Percentiles rank a stretch among this genome's conserved stretches.
Conservation (phyloP, 1,140 invertebrate genomes). For the Centruroides sculpturatus region DNA sequence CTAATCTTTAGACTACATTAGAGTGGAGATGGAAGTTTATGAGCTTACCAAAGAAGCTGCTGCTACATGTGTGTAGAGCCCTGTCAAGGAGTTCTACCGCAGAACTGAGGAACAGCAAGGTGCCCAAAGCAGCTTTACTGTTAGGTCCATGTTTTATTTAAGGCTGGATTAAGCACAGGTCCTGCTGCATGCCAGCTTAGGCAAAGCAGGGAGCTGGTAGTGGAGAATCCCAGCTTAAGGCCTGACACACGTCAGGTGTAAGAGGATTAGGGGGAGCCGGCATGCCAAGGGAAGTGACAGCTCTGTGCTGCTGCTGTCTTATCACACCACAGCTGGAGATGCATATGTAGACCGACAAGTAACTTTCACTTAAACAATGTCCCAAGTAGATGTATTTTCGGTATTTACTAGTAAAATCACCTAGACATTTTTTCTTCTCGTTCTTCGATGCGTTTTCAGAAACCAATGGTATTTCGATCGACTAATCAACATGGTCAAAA, state of each 20-base stretch:
- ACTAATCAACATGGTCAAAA: too few relatives aligned
- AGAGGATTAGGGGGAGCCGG: slow-evolving; percentile 11
- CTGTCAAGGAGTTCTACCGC: not conserved
- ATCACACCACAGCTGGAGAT: too few relatives aligned
- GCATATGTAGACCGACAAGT: too few relatives aligned
- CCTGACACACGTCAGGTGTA: slow-evolving; percentile 14
- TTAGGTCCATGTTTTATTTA: slow-evolving; percentile 16
- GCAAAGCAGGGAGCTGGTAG: slow-evolving; percentile 10
- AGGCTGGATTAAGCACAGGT: slow-evolving; percentile 11
- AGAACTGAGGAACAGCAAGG: slow-evolving; percentile 3
- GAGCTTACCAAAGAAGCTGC: too few relatives aligned
- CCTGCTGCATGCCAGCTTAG: slow-evolving; percentile 7
- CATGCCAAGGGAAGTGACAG: too few relatives aligned
- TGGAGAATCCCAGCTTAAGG: slow-evolving; percentile 3
- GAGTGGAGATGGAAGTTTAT: slow-evolving; percentile 10
- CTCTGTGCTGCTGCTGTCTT: too few relatives aligned
- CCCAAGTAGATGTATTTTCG: too few relatives aligned
- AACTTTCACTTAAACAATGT: too few relatives aligned
- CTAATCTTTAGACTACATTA: slow-evolving; percentile 15
- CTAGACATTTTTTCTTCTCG: too few relatives aligned
- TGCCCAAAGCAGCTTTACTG: slow-evolving; percentile 14
- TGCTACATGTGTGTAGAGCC: slow-evolving; percentile 7
- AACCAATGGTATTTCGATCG: too few relatives aligned
- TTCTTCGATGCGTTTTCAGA: too few relatives aligned
- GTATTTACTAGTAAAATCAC: too few relatives aligned